phyloP scores from a whole-genome alignment of 2,888 invertebrate species.

The Ceriagrion tenellum region DNA sequence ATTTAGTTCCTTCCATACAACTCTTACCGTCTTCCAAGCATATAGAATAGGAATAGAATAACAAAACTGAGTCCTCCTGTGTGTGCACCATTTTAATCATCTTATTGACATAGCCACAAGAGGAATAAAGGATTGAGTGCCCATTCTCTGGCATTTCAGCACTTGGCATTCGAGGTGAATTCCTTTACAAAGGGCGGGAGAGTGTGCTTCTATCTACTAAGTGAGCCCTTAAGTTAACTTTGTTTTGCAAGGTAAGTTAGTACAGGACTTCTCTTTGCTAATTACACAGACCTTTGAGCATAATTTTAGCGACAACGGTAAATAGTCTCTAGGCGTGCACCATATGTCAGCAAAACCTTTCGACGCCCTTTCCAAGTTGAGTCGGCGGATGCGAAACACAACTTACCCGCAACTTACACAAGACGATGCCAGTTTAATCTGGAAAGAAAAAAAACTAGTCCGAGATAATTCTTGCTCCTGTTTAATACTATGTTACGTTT shows the following conservation, averaged over 20 bases:
- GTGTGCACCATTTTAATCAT: no score
- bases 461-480: neutral
- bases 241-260: conserved; percentile 1
- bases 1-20: no score
- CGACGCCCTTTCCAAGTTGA: neutral
- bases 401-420: neutral
- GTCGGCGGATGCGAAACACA: neutral
- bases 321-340: neutral
- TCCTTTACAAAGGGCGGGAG: neutral
- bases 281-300: neutral
- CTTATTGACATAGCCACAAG: neutral
- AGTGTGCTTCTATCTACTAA: neutral
- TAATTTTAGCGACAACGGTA: conserved; percentile 4
- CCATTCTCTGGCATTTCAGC: neutral
- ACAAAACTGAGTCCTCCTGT: no score
- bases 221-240: neutral
- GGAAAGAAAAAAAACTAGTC: neutral
- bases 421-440: neutral
- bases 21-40: no score
- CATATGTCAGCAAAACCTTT: neutral
- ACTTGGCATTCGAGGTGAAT: neutral
- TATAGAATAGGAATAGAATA: no score
- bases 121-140: neutral
- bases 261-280: neutral
- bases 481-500: neutral